phyloP scores from a whole-genome alignment of 2,113 vertebrate species.

The Dendrocopos noguchii region DNA sequence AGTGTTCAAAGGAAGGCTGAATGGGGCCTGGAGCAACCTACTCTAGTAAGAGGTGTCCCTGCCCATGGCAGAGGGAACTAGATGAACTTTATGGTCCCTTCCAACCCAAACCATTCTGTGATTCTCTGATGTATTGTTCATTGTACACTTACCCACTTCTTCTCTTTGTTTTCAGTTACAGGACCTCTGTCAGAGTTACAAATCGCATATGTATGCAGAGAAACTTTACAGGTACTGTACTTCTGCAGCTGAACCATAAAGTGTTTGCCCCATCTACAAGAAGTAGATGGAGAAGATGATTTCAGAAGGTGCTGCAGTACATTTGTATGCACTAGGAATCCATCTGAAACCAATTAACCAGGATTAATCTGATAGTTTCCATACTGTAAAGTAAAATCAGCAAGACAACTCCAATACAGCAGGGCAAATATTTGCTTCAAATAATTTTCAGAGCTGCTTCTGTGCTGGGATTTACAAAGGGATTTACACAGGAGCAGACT shows the following conservation, averaged over 20 bases:
- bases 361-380: neutral
- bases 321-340: neutral
- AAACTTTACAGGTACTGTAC: slow-evolving; percentile 91
- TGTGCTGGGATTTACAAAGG: neutral
- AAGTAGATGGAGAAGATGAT: neutral
- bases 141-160: neutral
- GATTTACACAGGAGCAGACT: neutral
- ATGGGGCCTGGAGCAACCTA: too few species aligned
- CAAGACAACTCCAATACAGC: neutral
- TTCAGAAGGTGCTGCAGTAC: neutral
- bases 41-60: too few species aligned
- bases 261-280: neutral
- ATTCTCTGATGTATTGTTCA: rapidly evolving
- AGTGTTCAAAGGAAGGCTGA: too few species aligned
- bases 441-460: neutral
- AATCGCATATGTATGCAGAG: slow-evolving; percentile 95
- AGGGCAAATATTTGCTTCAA: neutral
- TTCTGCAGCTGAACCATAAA: neutral
- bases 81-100: too few species aligned
- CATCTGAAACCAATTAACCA: neutral
- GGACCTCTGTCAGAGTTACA: slow-evolving; percentile 94
- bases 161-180: slow-evolving; percentile 83
- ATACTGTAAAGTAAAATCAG: neutral
- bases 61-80: too few species aligned
- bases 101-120: too few species aligned